Evolutionary conservation across 35 echinoderm and acorn worm genomes (phyloP).

Genomic region (Anneissia japonica): DNA sequence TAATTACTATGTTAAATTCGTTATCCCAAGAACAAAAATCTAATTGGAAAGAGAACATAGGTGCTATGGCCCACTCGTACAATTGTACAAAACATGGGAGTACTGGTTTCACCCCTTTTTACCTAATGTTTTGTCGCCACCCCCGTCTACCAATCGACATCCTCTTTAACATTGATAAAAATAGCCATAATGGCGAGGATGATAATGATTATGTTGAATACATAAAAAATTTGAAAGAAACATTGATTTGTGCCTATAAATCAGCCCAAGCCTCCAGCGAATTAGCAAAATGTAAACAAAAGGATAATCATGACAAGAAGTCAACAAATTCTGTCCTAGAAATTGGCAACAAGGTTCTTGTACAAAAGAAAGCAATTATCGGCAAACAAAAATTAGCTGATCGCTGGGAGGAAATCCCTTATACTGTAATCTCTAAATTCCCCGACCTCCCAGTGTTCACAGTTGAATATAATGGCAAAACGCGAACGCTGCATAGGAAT

Average conservation of each 20-base stretch:
- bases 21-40: too few species aligned
- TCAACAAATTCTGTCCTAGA: background rate
- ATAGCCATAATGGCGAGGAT: too few species aligned
- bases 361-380: background rate
- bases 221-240: too few species aligned
- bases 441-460: background rate
- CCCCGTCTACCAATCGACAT: slow-evolving; percentile 37
- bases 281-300: background rate
- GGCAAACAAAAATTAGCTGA: slow-evolving; percentile 7
- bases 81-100: slow-evolving; percentile 34
- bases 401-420: slow-evolving; percentile 4
- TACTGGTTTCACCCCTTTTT: slow-evolving; percentile 37
- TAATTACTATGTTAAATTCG: too few species aligned
- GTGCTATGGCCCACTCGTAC: slow-evolving; percentile 12
- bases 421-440: slow-evolving; percentile 1
- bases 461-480: background rate
- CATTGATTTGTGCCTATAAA: too few species aligned
- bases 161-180: too few species aligned
- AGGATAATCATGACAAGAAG: background rate
- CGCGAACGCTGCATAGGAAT: background rate
- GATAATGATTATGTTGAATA: too few species aligned
- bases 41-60: too few species aligned
- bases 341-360: slow-evolving; percentile 1
- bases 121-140: slow-evolving; percentile 45
- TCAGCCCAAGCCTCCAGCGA: background rate